These are phyloP conservation scores for Hemibagrus wyckioides DNA, from an alignment of 2,113 vertebrate genomes.

Conservation along the genomic window DNA sequence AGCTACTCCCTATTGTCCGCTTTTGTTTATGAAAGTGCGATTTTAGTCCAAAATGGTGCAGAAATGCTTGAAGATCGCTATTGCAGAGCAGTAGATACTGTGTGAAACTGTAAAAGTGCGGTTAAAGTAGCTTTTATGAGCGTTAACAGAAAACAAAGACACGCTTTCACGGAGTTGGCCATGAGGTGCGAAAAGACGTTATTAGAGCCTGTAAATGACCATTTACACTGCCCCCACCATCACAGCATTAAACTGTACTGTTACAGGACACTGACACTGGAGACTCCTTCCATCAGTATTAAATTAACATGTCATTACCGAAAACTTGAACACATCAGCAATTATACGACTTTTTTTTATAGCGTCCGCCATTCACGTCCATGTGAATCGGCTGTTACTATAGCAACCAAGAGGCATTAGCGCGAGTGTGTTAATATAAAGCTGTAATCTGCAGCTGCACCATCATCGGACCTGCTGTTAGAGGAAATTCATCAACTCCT, in stretches of 20 bases:
- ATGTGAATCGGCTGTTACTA: not conserved
- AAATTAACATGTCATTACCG: not conserved
- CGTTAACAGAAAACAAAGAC: not conserved
- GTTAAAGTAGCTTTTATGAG: not conserved
- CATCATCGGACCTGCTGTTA: not conserved
- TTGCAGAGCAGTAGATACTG: not conserved
- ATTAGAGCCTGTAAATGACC: not conserved
- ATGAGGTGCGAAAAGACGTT: not conserved
- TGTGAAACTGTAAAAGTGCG: not conserved
- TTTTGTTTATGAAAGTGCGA: not conserved
- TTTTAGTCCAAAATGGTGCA: not conserved
- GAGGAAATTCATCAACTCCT: not conserved
- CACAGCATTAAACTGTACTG: not conserved
- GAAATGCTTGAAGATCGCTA: not conserved
- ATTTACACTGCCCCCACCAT: too few relatives aligned
- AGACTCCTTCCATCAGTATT: not conserved
- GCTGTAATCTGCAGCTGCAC: not conserved
- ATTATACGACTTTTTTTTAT: not conserved
- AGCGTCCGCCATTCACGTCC: not conserved
- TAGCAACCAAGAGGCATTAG: not conserved
- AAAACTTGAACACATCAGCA: not conserved
- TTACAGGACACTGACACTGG: not conserved
- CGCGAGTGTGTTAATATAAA: not conserved
- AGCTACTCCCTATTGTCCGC: not conserved
- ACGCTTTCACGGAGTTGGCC: not conserved